Base-by-base conservation (phyloP, 2,113 vertebrate genomes). In the Bos javanicus region DNA sequence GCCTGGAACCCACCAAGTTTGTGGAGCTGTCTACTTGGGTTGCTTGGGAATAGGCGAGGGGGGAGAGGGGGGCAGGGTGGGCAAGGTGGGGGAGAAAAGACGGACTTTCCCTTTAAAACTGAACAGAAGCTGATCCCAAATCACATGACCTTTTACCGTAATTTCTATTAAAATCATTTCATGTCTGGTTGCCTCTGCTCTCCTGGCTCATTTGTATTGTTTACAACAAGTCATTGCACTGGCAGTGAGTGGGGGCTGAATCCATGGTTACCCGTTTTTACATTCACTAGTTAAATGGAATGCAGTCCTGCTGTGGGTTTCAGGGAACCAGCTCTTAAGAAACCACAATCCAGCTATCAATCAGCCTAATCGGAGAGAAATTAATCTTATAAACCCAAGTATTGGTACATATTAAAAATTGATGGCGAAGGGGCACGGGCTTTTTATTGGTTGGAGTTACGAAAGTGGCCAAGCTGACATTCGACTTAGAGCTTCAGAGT, bases 121-220 rank as follows among this genome's bases (percentile, higher is more conserved):
- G 98, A 98, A 98, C 98, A 98, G 97, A 98, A 98, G 98, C 98
- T 28, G 97, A 98, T 97, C 98, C 93, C 97, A 90, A 91, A 98
- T 99, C 99, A 99, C 98, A 98, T 99, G 99, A 99, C 99, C 99
- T 99, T 98, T 99, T 99, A 99, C 98, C 98, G 95, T 99, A 99
- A 99, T 99, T 99, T 99, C 98, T 98, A 99, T 99, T 99, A 99
- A 99, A 99, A 99, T 99, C 98, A 98, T 99, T 99, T 99, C 99
- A 99, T 99, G 99, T 99, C 98, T 99, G 99, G 99, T 99, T 99
- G 99, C 98, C 98, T 98, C 98, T 99, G 98, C 98, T 98, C 98
- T 98, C 98, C 98, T 95, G 98, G 97, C 99, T 99, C 99, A 99
- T 99, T 99, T 98, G 98, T 98, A 99, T 99, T 99, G 99, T 99